These are phyloP conservation scores for Cremastinae sp. DNA, from an alignment of 2,888 invertebrate genomes.

Conservation along the genomic window DNA sequence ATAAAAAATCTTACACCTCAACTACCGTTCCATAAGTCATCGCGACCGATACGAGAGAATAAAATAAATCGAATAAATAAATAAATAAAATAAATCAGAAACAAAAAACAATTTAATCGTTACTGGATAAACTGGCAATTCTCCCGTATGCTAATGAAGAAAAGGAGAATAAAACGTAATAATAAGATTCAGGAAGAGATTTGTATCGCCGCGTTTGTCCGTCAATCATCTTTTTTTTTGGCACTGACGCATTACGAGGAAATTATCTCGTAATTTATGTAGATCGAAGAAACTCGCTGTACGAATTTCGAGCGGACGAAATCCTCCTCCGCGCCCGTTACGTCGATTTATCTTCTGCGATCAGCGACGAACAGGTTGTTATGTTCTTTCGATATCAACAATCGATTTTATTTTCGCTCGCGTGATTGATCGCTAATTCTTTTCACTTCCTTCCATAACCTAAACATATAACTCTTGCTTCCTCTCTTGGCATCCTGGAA, in stretches of 20 bases:
- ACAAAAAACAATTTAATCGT: conserved; percentile 28
- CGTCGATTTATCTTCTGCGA: too few relatives aligned
- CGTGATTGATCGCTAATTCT: too few relatives aligned
- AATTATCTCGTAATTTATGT: conserved; percentile 5
- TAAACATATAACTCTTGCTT: too few relatives aligned
- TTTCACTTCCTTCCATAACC: too few relatives aligned
- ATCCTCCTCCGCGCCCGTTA: background rate
- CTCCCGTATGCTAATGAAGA: conserved; percentile 8
- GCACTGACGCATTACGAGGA: background rate
- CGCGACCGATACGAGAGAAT: background rate
- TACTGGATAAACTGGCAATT: conserved; percentile 8
- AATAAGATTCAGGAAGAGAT: conserved; percentile 11
- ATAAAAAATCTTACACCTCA: conserved; percentile 5
- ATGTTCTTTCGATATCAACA: too few relatives aligned
- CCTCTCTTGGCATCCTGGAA: too few relatives aligned
- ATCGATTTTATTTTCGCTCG: too few relatives aligned
- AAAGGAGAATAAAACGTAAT: conserved; percentile 2
- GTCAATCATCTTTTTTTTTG: conserved; percentile 18
- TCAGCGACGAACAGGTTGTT: too few relatives aligned
- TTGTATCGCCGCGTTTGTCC: conserved; percentile 1
- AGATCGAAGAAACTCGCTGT: background rate
- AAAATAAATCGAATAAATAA: conserved; percentile 15
- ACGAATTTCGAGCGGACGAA: background rate
- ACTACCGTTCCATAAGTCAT: conserved; percentile 37
- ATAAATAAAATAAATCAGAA: conserved; percentile 10